A percentile compares a stretch with the other conserved stretches of the same genome.
Conservation (phyloP, 2,888 invertebrate species). For the Ormyrus rosae region DNA sequence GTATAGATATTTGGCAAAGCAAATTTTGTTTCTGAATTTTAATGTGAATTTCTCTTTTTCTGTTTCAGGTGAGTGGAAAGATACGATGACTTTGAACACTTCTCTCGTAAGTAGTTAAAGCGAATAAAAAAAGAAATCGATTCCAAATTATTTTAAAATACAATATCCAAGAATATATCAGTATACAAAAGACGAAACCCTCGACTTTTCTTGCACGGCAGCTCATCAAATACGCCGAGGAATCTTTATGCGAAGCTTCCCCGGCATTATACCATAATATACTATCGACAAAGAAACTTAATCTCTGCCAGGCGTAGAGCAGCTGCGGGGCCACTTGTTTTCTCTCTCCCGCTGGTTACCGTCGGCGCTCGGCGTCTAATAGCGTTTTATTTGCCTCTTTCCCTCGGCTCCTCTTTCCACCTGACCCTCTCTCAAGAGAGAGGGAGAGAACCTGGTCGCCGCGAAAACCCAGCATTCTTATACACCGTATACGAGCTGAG, state of each 20-base stretch:
- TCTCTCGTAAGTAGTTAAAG: too few species aligned
- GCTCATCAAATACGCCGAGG: conserved; percentile 39
- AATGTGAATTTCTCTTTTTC: conserved; percentile 5
- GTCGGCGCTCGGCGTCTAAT: conserved; percentile 19
- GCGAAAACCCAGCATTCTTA: background rate
- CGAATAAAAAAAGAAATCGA: too few species aligned
- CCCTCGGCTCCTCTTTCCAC: background rate
- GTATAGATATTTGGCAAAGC: too few species aligned
- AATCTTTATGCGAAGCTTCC: conserved; percentile 27
- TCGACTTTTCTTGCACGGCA: background rate
- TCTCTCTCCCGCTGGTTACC: background rate
- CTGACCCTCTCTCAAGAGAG: conserved; percentile 35
- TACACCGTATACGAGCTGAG: too few species aligned
- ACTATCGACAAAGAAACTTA: conserved; percentile 47
- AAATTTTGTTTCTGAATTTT: background rate
- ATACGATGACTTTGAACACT: too few species aligned
- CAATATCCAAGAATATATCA: too few species aligned
- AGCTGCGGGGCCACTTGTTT: too few species aligned
- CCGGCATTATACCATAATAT: conserved; percentile 35
- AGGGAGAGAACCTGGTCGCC: background rate
- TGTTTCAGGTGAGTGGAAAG: conserved; percentile 49
- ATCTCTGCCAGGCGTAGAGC: conserved; percentile 13
- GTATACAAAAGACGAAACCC: too few species aligned
- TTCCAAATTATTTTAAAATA: too few species aligned
- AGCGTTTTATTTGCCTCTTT: conserved; percentile 44